Conservation (phyloP, 2,797 vertebrate species). For the Australoheros facetus region DNA sequence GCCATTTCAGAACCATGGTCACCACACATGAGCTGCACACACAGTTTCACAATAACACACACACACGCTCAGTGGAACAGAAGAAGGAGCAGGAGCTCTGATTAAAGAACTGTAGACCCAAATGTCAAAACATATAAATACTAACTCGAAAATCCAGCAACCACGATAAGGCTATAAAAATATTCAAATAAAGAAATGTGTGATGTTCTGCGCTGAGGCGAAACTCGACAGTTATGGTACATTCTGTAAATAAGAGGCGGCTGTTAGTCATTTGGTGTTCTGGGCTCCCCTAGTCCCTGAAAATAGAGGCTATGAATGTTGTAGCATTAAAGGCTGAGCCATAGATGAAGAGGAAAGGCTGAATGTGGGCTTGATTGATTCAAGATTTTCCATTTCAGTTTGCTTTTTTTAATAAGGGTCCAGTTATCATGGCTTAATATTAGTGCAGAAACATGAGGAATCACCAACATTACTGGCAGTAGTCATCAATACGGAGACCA, state of each 20-base stretch:
- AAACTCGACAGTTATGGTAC: conserved; percentile 31
- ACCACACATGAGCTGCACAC: conserved; percentile 7
- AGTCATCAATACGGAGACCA: conserved; percentile 25
- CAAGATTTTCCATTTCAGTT: conserved; percentile 49
- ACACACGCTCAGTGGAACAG: not conserved
- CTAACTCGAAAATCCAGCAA: conserved; percentile 37
- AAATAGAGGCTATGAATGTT: conserved; percentile 46
- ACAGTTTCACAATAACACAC: not conserved
- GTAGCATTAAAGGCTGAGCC: conserved; percentile 45
- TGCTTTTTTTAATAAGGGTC: conserved; percentile 21
- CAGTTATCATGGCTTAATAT: conserved; percentile 32
- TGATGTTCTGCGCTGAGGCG: conserved; percentile 47
- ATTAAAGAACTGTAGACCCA: conserved; percentile 42
- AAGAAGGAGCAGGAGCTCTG: not conserved
- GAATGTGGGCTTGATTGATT: conserved; percentile 42
- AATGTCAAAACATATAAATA: conserved; percentile 54
- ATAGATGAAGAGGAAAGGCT: conserved; percentile 24
- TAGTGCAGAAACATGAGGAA: conserved; percentile 30
- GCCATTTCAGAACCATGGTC: conserved; percentile 49
- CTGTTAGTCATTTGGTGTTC: conserved; percentile 51
- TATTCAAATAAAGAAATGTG: conserved; percentile 50
- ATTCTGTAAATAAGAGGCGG: conserved; percentile 51
- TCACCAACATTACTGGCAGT: conserved; percentile 25
- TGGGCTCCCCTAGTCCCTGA: conserved; percentile 27
- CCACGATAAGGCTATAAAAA: conserved; percentile 33